These are phyloP conservation scores for Erithacus rubecula DNA, from an alignment of 2,797 vertebrate species.

Conservation along the genomic window DNA sequence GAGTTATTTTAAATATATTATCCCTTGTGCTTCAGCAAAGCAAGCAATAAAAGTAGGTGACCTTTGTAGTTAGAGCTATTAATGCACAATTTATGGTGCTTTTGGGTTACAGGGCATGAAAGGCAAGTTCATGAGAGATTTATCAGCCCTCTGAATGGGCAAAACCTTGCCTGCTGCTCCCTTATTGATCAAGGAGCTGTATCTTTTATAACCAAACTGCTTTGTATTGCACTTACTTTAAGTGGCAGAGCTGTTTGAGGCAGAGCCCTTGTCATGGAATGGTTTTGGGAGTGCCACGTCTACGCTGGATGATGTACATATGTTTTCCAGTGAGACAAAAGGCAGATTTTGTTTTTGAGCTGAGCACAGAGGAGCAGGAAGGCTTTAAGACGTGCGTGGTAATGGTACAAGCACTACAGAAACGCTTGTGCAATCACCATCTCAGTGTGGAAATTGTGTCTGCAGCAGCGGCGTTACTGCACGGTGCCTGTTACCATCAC, in stretches of 20 bases:
- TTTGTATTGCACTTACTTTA: neutral
- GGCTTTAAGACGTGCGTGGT: neutral
- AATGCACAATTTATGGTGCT: neutral
- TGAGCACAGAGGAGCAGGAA: neutral
- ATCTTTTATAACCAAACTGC: neutral
- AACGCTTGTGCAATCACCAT: neutral
- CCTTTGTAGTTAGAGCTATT: conserved; percentile 1
- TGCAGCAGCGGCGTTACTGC: neutral
- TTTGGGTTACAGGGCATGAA: neutral
- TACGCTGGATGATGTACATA: rapidly evolving
- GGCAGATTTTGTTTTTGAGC: neutral
- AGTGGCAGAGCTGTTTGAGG: neutral
- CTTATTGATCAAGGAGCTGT: neutral
- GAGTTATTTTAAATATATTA: neutral
- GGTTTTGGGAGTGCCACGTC: neutral
- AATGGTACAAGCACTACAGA: neutral
- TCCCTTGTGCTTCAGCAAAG: neutral
- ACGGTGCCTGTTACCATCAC: neutral
- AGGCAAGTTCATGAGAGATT: neutral
- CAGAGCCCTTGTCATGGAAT: neutral
- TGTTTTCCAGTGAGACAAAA: neutral
- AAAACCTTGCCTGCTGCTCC: neutral
- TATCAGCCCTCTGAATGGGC: neutral
- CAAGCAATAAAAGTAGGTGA: neutral
- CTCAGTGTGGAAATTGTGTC: neutral